Evolutionary conservation across 2,113 vertebrate species (phyloP).

Genomic region (Pelodiscus sinensis): DNA sequence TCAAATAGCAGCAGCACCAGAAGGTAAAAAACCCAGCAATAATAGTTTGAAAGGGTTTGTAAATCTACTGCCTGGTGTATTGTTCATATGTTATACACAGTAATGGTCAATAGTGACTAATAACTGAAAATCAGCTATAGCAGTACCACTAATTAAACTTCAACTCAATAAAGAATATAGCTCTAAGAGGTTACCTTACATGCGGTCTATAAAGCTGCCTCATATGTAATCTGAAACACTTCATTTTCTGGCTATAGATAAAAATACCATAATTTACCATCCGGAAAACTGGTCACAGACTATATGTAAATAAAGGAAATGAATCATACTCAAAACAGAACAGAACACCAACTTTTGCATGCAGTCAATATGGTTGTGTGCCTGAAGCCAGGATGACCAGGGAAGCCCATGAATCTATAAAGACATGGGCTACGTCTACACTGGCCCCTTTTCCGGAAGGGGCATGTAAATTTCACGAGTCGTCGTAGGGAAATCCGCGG

Average conservation of each 20-base stretch:
- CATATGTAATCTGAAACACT: background rate
- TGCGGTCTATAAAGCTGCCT: background rate
- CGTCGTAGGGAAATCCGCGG: too few relatives aligned
- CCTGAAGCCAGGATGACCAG: background rate
- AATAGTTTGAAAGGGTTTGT: background rate
- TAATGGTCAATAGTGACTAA: slow-evolving; percentile 36
- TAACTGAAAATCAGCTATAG: slow-evolving; percentile 44
- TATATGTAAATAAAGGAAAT: slow-evolving; percentile 15
- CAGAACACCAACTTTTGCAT: background rate
- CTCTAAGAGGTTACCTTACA: background rate
- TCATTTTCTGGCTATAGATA: slow-evolving; percentile 54
- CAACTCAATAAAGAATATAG: background rate
- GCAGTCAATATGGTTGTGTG: rapidly evolving
- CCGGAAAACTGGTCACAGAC: background rate
- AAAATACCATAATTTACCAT: background rate
- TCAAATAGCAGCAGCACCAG: background rate
- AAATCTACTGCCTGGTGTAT: background rate
- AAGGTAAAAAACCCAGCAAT: background rate
- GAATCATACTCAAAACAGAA: background rate
- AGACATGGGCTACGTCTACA: too few relatives aligned
- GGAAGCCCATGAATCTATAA: background rate
- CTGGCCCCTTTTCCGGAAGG: too few relatives aligned
- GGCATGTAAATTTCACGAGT: too few relatives aligned
- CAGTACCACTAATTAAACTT: background rate
- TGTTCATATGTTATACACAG: background rate